Evolutionary conservation across 2,797 vertebrate genomes (phyloP).

Genomic region (Phylloscopus collybita): DNA sequence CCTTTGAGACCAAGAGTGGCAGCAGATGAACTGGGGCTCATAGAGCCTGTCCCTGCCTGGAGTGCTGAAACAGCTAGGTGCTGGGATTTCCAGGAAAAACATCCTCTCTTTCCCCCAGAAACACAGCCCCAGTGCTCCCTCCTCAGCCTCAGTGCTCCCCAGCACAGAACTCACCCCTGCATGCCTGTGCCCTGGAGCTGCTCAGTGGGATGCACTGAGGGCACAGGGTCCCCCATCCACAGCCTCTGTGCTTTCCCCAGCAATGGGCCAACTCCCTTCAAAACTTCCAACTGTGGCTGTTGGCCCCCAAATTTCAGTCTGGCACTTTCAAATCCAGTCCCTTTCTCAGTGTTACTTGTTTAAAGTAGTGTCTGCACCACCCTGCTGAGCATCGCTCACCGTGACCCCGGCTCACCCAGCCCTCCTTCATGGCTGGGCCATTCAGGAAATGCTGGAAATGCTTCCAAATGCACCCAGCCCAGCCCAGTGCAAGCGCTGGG

Average conservation of each 20-base stretch:
- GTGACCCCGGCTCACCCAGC: not conserved
- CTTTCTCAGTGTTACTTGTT: not conserved
- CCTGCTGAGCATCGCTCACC: not conserved
- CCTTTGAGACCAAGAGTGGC: not conserved
- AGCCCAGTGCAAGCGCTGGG: not conserved
- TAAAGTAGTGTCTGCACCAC: not conserved
- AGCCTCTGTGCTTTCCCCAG: not conserved
- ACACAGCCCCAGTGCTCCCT: not conserved
- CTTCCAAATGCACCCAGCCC: not conserved
- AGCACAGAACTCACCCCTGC: not conserved
- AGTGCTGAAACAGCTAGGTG: not conserved
- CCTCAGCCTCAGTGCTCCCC: not conserved
- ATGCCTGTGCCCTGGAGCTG: not conserved
- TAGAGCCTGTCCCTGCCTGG: not conserved
- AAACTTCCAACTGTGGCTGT: accelerated
- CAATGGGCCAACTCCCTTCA: not conserved
- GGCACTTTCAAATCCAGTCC: not conserved
- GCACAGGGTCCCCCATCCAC: accelerated
- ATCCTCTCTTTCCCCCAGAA: not conserved
- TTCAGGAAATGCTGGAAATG: conserved; percentile 60
- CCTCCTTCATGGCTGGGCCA: accelerated
- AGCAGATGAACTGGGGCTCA: not conserved
- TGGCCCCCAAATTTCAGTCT: not conserved
- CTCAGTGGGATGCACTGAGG: accelerated
- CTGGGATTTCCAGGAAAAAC: accelerated